Base-by-base conservation (phyloP, 92 coral and sea anemone genomes). In the Epizoanthus ramosus region DNA sequence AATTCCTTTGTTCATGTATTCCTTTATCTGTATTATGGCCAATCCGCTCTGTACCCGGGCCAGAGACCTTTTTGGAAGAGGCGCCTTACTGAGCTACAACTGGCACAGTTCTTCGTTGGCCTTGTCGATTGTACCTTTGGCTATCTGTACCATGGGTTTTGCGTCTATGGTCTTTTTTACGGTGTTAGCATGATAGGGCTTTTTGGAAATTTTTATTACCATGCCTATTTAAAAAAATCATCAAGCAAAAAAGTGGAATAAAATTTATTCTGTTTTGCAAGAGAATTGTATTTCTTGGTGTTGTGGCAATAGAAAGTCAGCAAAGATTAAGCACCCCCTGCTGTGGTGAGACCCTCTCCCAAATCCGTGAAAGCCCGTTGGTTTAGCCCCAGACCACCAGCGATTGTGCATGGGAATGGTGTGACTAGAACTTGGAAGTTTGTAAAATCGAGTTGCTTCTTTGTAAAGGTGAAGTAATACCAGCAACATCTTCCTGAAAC, bases 1-100 rank as follows among this genome's bases (percentile, higher is more conserved):
- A 95, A 95, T 79, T 85, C 98, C 5, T 69, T 94, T 82, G 94
- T 95, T 8, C 98, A 95, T 63, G 91, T 95, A 6, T 93, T 95
- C 66, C 92, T 95, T 4, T 95, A 95, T 47, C 85, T 94, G 33
- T 95, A 95, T 75, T 93, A 94, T 37, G 98, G 94, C 56, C 94
- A 91, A 25, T 80, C 98, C n/a, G 98, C 98, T 0, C 89, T 94
- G 0, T 85, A 71, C 13, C 92, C 95, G 0, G 84, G 89, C 5
- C 87, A 91, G 50, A 76, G 98, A 23, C 98, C 98, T 3, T 66
- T 86, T n/a, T 95, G 98, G 98, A 95, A 92, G 68, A 85, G 87
- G 58, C 70, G 82, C 23, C 75, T 95, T 43, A 95, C 98, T 0
- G 92, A 91, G 73, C 93, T 95, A 16, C 98, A 95, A 65, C 53